Conservation (phyloP, 2,797 vertebrate species). For the Microhierax caerulescens region DNA sequence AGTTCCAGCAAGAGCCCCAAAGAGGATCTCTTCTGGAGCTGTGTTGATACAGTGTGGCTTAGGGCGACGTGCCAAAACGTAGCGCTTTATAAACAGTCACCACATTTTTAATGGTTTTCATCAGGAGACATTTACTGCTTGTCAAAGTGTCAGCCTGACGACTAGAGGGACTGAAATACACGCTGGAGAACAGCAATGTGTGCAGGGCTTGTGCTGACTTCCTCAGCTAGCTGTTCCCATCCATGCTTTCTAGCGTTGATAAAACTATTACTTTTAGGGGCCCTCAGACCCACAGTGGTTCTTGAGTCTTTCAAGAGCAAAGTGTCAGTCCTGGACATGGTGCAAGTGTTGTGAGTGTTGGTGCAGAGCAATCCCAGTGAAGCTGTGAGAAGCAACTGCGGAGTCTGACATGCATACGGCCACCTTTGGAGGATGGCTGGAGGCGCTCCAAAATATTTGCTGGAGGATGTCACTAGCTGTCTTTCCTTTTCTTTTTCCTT, state of each 20-base stretch:
- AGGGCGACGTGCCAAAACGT: not conserved
- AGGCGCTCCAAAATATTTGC: not conserved
- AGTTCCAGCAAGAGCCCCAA: not conserved
- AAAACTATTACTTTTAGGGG: not conserved
- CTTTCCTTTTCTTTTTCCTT: not conserved
- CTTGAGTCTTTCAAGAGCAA: not conserved
- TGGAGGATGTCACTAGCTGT: not conserved
- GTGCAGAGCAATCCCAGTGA: not conserved
- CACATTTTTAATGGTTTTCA: not conserved
- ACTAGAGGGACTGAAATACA: not conserved
- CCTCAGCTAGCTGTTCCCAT: not conserved
- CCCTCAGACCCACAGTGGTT: not conserved
- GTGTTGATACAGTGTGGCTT: not conserved
- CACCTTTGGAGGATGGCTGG: not conserved
- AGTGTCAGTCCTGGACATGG: not conserved
- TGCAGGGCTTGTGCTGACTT: not conserved
- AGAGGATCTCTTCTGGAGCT: not conserved
- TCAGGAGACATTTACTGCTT: not conserved
- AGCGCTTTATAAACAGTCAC: not conserved
- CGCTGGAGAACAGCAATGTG: not conserved
- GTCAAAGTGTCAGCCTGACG: not conserved
- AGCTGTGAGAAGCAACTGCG: not conserved
- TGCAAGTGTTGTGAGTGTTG: not conserved
- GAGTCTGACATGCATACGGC: rapidly evolving
- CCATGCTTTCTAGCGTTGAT: not conserved